Evolutionary conservation across 2,888 invertebrate genomes (phyloP).

Genomic region (Steinernema carpocapsae): DNA sequence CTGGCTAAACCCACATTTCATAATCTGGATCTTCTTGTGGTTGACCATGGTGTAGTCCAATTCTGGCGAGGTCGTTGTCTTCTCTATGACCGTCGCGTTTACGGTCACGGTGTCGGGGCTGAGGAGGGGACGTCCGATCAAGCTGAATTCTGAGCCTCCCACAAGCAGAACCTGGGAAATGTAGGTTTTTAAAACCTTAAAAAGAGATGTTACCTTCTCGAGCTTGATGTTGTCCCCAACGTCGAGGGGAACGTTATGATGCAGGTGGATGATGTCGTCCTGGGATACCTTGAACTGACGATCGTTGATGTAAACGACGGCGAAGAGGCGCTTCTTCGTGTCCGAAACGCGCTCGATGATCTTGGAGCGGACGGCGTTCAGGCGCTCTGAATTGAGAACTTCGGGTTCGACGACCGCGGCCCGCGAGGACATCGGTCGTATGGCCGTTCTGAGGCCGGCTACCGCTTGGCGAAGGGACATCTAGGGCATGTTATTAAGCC

Average conservation of each 20-base stretch:
- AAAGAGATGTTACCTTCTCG: slow-evolving; percentile 70
- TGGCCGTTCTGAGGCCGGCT: background rate
- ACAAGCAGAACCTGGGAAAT: slow-evolving; percentile 70
- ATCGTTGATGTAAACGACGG: slow-evolving; percentile 70
- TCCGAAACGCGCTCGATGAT: slow-evolving; percentile 58
- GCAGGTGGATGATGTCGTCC: slow-evolving; percentile 70
- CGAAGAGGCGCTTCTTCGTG: slow-evolving; percentile 70
- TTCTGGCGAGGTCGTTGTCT: slow-evolving; percentile 65
- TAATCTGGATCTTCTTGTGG: slow-evolving; percentile 54
- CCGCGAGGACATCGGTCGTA: slow-evolving; percentile 9
- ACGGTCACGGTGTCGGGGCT: slow-evolving; percentile 69
- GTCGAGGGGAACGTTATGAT: slow-evolving; percentile 69
- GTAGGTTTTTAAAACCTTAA: too few relatives aligned
- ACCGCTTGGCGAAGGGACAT: background rate
- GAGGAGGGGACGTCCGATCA: slow-evolving; percentile 71
- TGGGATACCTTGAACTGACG: slow-evolving; percentile 71
- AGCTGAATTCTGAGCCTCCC: slow-evolving; percentile 71
- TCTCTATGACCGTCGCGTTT: slow-evolving; percentile 72
- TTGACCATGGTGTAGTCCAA: slow-evolving; percentile 55
- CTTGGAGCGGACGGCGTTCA: slow-evolving; percentile 26
- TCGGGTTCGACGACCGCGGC: background rate
- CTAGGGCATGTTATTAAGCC: background rate
- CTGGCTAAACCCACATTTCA: slow-evolving; percentile 52
- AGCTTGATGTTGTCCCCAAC: slow-evolving; percentile 71
- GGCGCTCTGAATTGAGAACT: background rate